Conservation (phyloP, 30 jellyfish, hydroid and myxozoan species). For the Turritopsis rubra region DNA sequence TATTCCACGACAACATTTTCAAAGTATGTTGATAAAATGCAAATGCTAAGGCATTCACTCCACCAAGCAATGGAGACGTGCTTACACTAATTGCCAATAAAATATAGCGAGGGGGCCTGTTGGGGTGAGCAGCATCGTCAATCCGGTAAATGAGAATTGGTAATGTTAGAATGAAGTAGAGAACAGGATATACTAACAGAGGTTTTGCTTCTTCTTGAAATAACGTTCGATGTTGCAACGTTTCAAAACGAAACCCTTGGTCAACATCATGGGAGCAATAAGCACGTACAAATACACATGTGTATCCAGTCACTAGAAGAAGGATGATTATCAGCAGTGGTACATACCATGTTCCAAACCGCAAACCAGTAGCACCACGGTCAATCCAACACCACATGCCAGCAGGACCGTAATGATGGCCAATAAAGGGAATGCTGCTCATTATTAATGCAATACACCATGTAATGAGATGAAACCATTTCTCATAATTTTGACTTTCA, state of each 20-base stretch:
- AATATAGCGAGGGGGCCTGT: background rate
- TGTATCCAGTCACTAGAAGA: background rate
- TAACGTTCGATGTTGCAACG: background rate
- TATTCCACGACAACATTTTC: background rate
- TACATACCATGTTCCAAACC: conserved; percentile 59
- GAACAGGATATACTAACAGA: conserved; percentile 15
- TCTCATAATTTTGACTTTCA: conserved; percentile 39
- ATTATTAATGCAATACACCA: conserved; percentile 76
- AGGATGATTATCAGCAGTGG: background rate
- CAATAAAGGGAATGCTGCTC: conserved; percentile 77
- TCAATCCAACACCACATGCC: conserved; percentile 85
- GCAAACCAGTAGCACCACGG: conserved; percentile 33
- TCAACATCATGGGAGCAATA: conserved; percentile 6
- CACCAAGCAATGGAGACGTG: conserved; percentile 29
- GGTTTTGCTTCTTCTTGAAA: conserved; percentile 25
- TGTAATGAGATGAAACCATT: conserved; percentile 56
- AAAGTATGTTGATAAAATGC: conserved; percentile 6
- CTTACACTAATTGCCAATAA: conserved; percentile 12
- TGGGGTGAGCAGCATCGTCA: conserved; percentile 29
- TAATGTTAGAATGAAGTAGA: background rate
- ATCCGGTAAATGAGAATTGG: conserved; percentile 13
- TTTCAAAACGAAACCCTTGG: conserved; percentile 4
- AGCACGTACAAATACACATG: background rate
- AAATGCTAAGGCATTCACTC: conserved; percentile 20
- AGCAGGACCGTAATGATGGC: conserved; percentile 89